Conservation (phyloP, 2,797 vertebrate species). For the Microctenopoma stevenorrisi region DNA sequence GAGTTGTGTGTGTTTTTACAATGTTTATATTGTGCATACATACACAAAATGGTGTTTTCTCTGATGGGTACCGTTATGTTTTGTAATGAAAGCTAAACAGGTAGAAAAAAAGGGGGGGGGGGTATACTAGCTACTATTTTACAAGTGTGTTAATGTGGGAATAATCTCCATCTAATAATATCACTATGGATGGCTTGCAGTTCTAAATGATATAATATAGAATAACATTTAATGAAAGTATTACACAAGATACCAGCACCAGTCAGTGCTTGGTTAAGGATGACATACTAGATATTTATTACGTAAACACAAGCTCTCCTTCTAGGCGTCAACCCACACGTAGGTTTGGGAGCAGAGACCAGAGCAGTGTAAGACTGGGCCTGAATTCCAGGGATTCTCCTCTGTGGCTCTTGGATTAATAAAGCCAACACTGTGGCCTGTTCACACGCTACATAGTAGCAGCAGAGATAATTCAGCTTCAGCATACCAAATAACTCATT, state of each 20-base stretch:
- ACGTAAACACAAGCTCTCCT: not conserved
- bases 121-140: not conserved
- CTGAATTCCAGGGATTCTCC: conserved; percentile 75
- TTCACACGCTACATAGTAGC: conserved; percentile 65
- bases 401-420: conserved; percentile 69
- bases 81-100: not conserved
- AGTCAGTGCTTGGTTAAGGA: not conserved
- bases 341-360: conserved; percentile 20
- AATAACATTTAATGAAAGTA: too few relatives aligned
- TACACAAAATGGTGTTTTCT: not conserved
- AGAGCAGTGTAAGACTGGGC: conserved; percentile 9
- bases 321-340: not conserved
- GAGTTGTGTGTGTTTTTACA: not conserved
- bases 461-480: conserved; percentile 1
- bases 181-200: not conserved
- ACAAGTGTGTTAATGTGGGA: not conserved
- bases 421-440: conserved; percentile 64
- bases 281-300: not conserved
- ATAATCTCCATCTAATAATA: not conserved
- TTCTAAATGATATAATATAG: too few relatives aligned
- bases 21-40: not conserved
- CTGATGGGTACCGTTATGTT: not conserved
- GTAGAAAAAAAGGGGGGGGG: not conserved
- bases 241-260: not conserved
- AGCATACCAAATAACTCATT: not conserved